These are phyloP conservation scores for Gallinago undulata DNA, from an alignment of 2,113 vertebrate species.

Conservation along the genomic window DNA sequence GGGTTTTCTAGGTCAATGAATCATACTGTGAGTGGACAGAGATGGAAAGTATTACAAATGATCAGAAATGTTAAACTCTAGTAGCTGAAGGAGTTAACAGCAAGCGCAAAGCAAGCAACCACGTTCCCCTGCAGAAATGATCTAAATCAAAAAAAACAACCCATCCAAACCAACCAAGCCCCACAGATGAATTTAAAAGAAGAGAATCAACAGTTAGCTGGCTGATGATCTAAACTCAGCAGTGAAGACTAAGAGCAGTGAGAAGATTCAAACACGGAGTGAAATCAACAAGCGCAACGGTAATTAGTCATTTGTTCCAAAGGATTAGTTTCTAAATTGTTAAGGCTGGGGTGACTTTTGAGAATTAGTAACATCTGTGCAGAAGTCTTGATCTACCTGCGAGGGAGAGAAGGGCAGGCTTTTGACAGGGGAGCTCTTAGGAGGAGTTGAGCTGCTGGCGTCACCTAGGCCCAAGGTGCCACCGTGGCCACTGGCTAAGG, in stretches of 20 bases:
- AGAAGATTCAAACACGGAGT: slow-evolving; percentile 59
- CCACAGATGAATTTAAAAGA: slow-evolving; percentile 7
- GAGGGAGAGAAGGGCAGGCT: slow-evolving; percentile 91
- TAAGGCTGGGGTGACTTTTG: slow-evolving; percentile 76
- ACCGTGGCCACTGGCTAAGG: slow-evolving; percentile 71
- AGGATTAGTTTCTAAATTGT: slow-evolving; percentile 85
- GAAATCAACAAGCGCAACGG: slow-evolving; percentile 71
- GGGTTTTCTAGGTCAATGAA: slow-evolving; percentile 69
- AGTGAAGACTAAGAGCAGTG: slow-evolving; percentile 19
- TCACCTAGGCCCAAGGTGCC: slow-evolving; percentile 76
- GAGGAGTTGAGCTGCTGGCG: slow-evolving; percentile 81
- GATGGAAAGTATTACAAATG: slow-evolving; percentile 50
- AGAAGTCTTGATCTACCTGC: slow-evolving; percentile 86
- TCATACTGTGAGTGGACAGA: slow-evolving; percentile 64
- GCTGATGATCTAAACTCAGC: slow-evolving; percentile 43
- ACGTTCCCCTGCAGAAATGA: slow-evolving; percentile 13
- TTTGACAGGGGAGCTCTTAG: slow-evolving; percentile 85
- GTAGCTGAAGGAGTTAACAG: slow-evolving; percentile 40
- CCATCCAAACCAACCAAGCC: background rate
- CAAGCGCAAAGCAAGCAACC: slow-evolving; percentile 47
- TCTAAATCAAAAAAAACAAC: background rate
- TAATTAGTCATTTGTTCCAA: slow-evolving; percentile 83
- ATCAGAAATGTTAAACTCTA: slow-evolving; percentile 53
- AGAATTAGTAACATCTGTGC: slow-evolving; percentile 81
- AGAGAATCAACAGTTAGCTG: slow-evolving; percentile 58